These are phyloP conservation scores for Pseudotriccus pelzelni DNA, from an alignment of 2,797 vertebrate species.

Conservation along the genomic window DNA sequence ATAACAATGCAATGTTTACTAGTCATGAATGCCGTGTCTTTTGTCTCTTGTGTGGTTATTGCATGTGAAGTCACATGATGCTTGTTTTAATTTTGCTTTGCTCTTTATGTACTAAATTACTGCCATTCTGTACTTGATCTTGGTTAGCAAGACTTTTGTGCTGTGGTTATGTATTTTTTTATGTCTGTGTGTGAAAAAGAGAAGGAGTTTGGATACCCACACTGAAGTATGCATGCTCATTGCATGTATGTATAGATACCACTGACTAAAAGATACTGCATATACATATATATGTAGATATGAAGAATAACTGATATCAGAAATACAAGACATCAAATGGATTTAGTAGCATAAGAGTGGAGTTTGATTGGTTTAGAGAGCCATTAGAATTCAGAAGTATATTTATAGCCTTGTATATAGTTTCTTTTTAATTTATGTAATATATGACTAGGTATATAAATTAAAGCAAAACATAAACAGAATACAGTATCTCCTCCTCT, in stretches of 20 bases:
- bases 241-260: not conserved
- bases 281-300: slow-evolving; percentile 55
- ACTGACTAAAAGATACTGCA: slow-evolving; percentile 46
- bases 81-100: slow-evolving; percentile 63
- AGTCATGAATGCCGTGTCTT: slow-evolving; percentile 64
- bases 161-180: slow-evolving; percentile 10
- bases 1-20: slow-evolving; percentile 65
- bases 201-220: not conserved
- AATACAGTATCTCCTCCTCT: not conserved
- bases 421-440: slow-evolving; percentile 61
- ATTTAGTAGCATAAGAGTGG: not conserved
- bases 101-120: slow-evolving; percentile 67
- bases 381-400: slow-evolving; percentile 35
- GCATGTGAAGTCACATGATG: slow-evolving; percentile 56
- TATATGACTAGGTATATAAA: slow-evolving; percentile 61
- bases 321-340: slow-evolving; percentile 20
- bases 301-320: slow-evolving; percentile 49
- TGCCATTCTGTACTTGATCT: slow-evolving; percentile 64
- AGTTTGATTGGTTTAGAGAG: not conserved
- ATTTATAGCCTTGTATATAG: slow-evolving; percentile 50
- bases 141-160: slow-evolving; percentile 42
- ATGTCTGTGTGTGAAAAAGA: slow-evolving; percentile 32
- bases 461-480: slow-evolving; percentile 59
- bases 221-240: not conserved
- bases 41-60: slow-evolving; percentile 70